phyloP scores from a whole-genome alignment of 2,797 vertebrate genomes.

The Coilia nasus region DNA sequence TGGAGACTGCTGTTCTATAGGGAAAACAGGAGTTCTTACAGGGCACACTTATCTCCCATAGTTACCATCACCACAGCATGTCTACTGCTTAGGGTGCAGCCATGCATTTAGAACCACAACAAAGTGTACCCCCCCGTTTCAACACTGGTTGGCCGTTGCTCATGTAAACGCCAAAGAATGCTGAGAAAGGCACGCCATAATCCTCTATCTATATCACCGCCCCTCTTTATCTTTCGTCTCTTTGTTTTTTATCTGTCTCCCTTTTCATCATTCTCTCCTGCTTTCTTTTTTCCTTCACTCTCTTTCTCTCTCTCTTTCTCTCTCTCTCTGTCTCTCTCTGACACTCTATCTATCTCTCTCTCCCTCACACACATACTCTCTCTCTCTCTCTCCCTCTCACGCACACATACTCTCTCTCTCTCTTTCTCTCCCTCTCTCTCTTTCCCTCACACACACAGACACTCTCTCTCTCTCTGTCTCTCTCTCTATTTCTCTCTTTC shows the following conservation, averaged over 20 bases:
- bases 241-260: constrained; percentile 35
- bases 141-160: neutral
- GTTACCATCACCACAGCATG: neutral
- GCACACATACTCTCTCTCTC: no score
- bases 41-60: neutral
- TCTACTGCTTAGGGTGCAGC: neutral
- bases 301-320: constrained; percentile 6
- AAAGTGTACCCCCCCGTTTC: neutral
- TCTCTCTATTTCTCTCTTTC: constrained; percentile 26
- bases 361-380: no score
- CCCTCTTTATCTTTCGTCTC: constrained; percentile 17
- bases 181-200: neutral
- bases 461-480: neutral
- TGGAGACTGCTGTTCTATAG: neutral
- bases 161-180: constrained; percentile 13
- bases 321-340: constrained; percentile 1
- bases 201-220: constrained; percentile 13
- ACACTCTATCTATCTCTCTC: no score
- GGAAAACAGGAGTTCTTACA: neutral
- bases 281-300: neutral
- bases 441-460: no score
- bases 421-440: no score
- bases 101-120: neutral
- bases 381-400: no score
- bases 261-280: constrained; percentile 29